Percentiles rank a stretch among this genome's conserved stretches.
phyloP scores from a whole-genome alignment of 2,888 invertebrate species.

The Aspidiotus rigidus region DNA sequence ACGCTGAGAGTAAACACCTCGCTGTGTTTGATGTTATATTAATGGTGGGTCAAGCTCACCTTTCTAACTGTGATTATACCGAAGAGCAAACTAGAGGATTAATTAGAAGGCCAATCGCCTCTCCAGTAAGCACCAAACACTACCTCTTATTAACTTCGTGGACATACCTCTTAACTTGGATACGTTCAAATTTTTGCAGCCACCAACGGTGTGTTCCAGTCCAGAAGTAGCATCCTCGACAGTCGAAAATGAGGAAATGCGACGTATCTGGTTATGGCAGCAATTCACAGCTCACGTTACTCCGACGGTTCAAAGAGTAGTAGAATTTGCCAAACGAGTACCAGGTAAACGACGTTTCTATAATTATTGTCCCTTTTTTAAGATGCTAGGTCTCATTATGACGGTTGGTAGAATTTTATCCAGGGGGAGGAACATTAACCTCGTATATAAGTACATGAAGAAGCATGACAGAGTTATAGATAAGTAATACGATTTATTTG shows the following conservation, averaged over 20 bases:
- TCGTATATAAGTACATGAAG: too few relatives aligned
- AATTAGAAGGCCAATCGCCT: constrained; percentile 58
- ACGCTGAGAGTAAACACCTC: constrained; percentile 49
- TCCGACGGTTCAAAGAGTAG: constrained; percentile 83
- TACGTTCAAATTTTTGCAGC: constrained; percentile 35
- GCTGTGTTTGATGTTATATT: constrained; percentile 67
- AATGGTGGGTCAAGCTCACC: constrained; percentile 74
- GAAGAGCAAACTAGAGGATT: constrained; percentile 69
- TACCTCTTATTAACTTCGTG: background rate
- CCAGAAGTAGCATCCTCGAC: constrained; percentile 51
- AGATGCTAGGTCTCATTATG: background rate
- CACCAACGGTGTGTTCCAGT: constrained; percentile 38
- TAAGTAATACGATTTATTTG: constrained; percentile 11
- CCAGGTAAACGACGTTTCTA: constrained; percentile 50
- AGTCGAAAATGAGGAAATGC: constrained; percentile 59
- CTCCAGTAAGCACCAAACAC: constrained; percentile 45
- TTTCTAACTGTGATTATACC: constrained; percentile 76
- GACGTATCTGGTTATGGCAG: constrained; percentile 78
- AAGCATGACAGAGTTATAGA: background rate
- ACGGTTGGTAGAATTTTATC: background rate
- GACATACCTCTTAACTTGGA: background rate
- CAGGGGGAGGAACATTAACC: too few relatives aligned
- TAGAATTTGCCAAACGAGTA: constrained; percentile 90
- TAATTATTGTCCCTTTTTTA: background rate
- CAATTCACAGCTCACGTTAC: constrained; percentile 77